Evolutionary conservation across 1,140 invertebrate genomes (phyloP).

Genomic region (Phocides pigmalion): DNA sequence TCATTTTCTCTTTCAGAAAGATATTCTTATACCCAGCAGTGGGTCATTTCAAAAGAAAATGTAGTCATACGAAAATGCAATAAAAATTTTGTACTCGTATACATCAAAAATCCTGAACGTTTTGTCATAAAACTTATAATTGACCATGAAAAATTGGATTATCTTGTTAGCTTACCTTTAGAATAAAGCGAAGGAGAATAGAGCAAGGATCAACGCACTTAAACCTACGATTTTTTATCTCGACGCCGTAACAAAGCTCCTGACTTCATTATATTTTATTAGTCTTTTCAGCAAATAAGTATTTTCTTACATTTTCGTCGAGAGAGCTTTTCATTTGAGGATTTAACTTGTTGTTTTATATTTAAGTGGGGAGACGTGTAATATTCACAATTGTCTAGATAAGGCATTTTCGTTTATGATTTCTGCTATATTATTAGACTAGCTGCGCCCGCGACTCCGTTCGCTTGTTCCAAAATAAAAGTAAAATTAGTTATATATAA

Average conservation of each 20-base stretch:
- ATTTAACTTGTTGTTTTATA: neutral
- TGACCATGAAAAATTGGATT: constrained; percentile 7
- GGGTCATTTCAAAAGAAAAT: too few species aligned
- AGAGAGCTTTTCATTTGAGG: neutral
- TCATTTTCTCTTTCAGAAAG: too few species aligned
- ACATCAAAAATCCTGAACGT: too few species aligned
- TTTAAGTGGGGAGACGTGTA: neutral
- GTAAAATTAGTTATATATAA: too few species aligned
- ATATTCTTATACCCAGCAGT: too few species aligned
- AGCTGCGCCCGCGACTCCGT: too few species aligned
- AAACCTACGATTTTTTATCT: constrained; percentile 16
- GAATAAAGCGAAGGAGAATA: constrained; percentile 2
- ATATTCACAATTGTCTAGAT: too few species aligned
- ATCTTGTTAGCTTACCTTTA: constrained; percentile 4
- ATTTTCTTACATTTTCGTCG: constrained; percentile 1
- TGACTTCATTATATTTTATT: neutral
- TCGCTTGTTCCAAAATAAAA: too few species aligned
- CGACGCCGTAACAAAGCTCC: constrained; percentile 12
- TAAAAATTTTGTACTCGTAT: too few species aligned
- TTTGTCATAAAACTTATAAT: constrained; percentile 4
- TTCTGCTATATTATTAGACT: too few species aligned
- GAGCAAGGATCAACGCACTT: constrained; percentile 6
- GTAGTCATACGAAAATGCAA: too few species aligned
- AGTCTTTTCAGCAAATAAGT: constrained; percentile 11
- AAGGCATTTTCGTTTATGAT: too few species aligned